A percentile compares a stretch with the other conserved stretches of the same genome.
Evolutionary conservation across 2,113 vertebrate species (phyloP).

Genomic region (Laticauda colubrina): DNA sequence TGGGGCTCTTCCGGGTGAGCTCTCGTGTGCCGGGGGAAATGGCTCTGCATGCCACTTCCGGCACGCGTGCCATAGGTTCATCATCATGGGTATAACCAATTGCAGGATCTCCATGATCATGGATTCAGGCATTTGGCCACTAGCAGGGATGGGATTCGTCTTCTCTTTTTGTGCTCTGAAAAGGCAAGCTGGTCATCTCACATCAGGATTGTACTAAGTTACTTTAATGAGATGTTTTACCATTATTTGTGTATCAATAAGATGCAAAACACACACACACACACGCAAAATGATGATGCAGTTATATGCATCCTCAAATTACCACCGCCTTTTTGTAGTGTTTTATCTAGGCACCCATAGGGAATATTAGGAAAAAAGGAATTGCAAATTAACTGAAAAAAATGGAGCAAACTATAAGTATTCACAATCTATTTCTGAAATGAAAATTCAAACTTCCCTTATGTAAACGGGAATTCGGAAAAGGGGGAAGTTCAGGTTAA

Average conservation of each 20-base stretch:
- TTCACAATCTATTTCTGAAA: background rate
- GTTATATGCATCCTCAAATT: background rate
- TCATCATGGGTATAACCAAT: too few species aligned
- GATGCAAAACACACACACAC: background rate
- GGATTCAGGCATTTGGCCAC: too few species aligned
- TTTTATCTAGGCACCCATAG: background rate
- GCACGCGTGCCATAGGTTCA: too few species aligned
- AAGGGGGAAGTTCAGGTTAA: background rate
- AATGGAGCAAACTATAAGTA: background rate
- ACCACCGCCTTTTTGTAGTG: background rate
- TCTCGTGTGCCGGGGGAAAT: too few species aligned
- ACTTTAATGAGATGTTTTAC: background rate
- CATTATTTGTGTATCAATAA: background rate
- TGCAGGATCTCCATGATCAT: too few species aligned
- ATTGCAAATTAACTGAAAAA: background rate
- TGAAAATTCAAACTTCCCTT: background rate
- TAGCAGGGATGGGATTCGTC: background rate
- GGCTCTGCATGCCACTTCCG: too few species aligned
- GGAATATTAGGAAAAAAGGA: background rate
- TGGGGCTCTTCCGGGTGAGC: too few species aligned
- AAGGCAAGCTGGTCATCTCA: background rate
- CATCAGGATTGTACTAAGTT: background rate
- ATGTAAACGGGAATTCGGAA: background rate
- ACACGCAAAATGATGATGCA: background rate
- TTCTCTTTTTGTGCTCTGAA: background rate